Base-by-base conservation (phyloP, 2,797 vertebrate genomes). In the Astyanax mexicanus region DNA sequence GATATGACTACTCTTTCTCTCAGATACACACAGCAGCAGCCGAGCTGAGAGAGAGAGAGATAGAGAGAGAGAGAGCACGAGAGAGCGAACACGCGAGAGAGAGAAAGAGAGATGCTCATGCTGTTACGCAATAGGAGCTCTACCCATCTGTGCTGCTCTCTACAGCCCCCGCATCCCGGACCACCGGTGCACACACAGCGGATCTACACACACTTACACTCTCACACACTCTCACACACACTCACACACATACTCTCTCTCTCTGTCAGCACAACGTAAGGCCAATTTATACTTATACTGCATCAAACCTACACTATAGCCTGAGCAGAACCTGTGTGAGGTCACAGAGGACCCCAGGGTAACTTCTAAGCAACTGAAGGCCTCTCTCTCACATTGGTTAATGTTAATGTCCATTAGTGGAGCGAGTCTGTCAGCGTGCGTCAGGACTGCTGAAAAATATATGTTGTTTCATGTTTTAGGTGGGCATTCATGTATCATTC, bases 41-140 rank as follows among this genome's bases (percentile, higher is more conserved):
- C 82, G 79, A 85, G 51, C 79, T 83, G 79, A 86, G 65, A 77
- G 21, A 27, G 51, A 54, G 44, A 44, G 42, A 44, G 42, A 44
- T 42, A 44, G 13, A 44, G 44, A 17, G 44, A 17, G 44, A 45
- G 44, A 45, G 44, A 45, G 44, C 45, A 42, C 44, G 42, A 45
- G 44, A 17, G 44, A 47, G 17, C 47, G 45, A 49, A 45, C 49
- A 45, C 19, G 45, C 19, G 45, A 49, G 45, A 19, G 23, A 13
- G 44, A 49, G 32, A 38, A n/a, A 23, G 3, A 82, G 86, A 75
- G 77, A 75, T 62, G 71, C 82, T 84, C 83, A 76, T 23, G 62
- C 82, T 85, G 85, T 93, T 93, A 89, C 78, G 88, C 90, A 92
- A 92, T 84, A 70, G 89, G 87, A 90, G 88, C 86, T 88, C 88